Conservation (phyloP, 2,888 invertebrate genomes). For the Chalcosyrphus nemorum region DNA sequence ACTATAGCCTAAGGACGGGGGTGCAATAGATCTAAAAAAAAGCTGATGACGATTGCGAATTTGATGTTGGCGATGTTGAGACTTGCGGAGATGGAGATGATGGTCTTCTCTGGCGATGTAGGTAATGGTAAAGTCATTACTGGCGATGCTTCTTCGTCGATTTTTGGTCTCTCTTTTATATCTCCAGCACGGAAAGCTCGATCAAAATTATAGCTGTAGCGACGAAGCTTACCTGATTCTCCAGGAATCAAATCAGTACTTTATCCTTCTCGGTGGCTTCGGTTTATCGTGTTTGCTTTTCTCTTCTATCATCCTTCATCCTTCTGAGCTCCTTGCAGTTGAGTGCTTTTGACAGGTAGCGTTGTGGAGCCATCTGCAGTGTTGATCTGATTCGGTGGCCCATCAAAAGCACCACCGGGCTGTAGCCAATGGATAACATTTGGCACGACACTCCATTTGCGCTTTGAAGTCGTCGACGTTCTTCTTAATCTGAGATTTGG, state of each 20-base stretch:
- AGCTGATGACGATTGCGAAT: neutral
- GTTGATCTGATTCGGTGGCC: slow-evolving; percentile 24
- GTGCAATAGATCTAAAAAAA: no score
- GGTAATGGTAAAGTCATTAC: no score
- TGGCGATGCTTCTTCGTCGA: neutral
- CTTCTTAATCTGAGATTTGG: slow-evolving; percentile 8
- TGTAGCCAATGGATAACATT: slow-evolving; percentile 38
- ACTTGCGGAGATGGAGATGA: no score
- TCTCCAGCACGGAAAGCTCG: neutral
- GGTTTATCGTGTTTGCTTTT: neutral
- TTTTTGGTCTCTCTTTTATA: neutral
- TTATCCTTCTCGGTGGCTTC: neutral
- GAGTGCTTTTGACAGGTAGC: neutral
- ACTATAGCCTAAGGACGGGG: no score
- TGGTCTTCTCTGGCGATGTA: neutral
- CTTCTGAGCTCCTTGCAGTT: neutral
- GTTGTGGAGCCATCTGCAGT: slow-evolving; percentile 1
- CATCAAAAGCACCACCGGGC: slow-evolving; percentile 44
- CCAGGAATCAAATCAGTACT: neutral
- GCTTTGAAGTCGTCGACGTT: neutral
- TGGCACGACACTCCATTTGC: neutral
- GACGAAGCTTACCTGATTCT: neutral
- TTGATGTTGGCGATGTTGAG: neutral
- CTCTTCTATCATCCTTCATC: neutral
- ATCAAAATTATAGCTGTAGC: slow-evolving; percentile 8